Conservation (phyloP, 1,140 invertebrate genomes). For the Trichomalopsis sarcophagae region DNA sequence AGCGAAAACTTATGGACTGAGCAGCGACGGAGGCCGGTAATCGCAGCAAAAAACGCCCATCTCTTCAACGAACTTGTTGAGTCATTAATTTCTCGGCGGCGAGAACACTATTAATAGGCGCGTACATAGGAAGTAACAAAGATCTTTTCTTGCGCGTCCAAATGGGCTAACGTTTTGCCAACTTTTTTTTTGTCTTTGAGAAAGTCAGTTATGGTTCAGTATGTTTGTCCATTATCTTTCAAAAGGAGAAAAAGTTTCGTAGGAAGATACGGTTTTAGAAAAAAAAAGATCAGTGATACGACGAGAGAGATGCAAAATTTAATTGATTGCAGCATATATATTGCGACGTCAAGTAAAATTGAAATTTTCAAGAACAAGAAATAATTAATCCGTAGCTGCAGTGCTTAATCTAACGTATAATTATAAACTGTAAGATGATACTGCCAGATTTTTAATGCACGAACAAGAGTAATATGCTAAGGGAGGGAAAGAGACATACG, state of each 20-base stretch:
- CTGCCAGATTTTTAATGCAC: constrained; percentile 4
- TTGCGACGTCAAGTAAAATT: background rate
- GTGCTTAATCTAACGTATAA: background rate
- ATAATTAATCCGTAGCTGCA: background rate
- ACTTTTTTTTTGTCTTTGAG: background rate
- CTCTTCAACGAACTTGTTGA: constrained; percentile 27
- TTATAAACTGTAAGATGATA: constrained; percentile 18
- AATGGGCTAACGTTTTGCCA: background rate
- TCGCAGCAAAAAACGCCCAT: constrained; percentile 26
- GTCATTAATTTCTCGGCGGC: constrained; percentile 28
- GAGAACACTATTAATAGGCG: constrained; percentile 1
- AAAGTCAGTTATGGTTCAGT: background rate
- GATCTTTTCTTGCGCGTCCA: constrained; percentile 2
- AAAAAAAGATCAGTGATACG: background rate
- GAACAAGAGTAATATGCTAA: background rate
- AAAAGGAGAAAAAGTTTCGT: background rate
- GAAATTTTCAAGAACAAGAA: background rate
- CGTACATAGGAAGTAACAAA: constrained; percentile 18
- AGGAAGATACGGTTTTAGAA: background rate
- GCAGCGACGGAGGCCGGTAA: background rate
- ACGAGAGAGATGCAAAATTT: too few relatives aligned
- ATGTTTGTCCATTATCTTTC: background rate
- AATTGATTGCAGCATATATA: too few relatives aligned
- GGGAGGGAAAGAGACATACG: constrained; percentile 16
- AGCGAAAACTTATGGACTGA: constrained; percentile 9